These are phyloP conservation scores for Ochlodes sylvanus DNA, from an alignment of 2,888 invertebrate species.

Conservation along the genomic window DNA sequence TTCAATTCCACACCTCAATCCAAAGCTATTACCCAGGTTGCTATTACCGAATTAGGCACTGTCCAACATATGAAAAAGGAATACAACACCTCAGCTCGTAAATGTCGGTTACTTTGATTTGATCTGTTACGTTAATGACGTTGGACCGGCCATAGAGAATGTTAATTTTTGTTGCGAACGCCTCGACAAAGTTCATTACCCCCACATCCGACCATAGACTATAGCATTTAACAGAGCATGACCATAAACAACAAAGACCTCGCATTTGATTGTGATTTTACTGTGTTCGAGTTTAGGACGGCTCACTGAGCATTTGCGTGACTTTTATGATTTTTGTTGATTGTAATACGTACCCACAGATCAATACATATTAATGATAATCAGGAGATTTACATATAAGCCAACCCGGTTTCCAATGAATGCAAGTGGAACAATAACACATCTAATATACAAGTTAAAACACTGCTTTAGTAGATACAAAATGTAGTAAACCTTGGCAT, in stretches of 20 bases:
- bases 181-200: slow-evolving; percentile 46
- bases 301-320: slow-evolving; percentile 62
- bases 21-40: background rate
- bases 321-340: slow-evolving; percentile 42
- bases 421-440: slow-evolving; percentile 1
- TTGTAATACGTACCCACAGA: background rate
- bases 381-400: background rate
- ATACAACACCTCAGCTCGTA: slow-evolving; percentile 42
- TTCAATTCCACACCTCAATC: slow-evolving; percentile 22
- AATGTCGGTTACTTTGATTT: slow-evolving; percentile 47
- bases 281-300: slow-evolving; percentile 55
- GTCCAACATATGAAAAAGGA: slow-evolving; percentile 29
- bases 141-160: slow-evolving; percentile 49
- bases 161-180: slow-evolving; percentile 54
- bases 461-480: background rate
- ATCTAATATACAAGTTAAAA: background rate
- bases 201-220: slow-evolving; percentile 55
- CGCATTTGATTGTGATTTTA: slow-evolving; percentile 48
- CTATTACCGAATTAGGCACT: slow-evolving; percentile 28
- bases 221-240: slow-evolving; percentile 56
- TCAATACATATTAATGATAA: background rate
- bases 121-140: slow-evolving; percentile 51
- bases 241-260: slow-evolving; percentile 51
- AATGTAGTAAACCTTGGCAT: slow-evolving; percentile 7
- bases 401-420: slow-evolving; percentile 5